Evolutionary conservation across 2,797 vertebrate genomes (phyloP).

Genomic region (Pangasius mekongensis): DNA sequence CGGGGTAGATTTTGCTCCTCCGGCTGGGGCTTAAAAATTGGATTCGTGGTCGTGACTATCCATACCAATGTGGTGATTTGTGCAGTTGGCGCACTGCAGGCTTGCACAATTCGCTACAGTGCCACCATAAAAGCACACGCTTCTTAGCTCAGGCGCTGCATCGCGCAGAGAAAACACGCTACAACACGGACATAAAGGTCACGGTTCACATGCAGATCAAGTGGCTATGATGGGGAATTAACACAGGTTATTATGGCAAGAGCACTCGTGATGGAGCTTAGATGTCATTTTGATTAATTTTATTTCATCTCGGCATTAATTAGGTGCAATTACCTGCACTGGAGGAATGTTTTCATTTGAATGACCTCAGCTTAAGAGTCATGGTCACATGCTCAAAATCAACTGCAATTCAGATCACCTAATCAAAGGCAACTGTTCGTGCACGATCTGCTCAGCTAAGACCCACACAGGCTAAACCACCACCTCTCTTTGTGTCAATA

Average conservation of each 20-base stretch:
- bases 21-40: constrained; percentile 59
- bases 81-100: constrained; percentile 42
- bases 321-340: not conserved
- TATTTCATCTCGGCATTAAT: not conserved
- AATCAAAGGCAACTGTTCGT: not conserved
- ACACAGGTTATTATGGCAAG: not conserved
- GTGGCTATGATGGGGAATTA: constrained; percentile 29
- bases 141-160: not conserved
- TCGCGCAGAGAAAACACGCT: not conserved
- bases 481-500: not conserved
- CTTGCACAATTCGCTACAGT: constrained; percentile 18
- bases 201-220: constrained; percentile 13
- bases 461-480: not conserved
- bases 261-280: not conserved
- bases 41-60: constrained; percentile 63
- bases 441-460: fast-evolving
- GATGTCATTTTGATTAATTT: not conserved
- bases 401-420: not conserved
- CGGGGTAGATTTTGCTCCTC: constrained; percentile 57
- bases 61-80: constrained; percentile 59
- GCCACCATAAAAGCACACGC: constrained; percentile 5
- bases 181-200: constrained; percentile 36
- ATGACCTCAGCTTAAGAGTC: not conserved
- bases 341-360: not conserved
- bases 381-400: too few species aligned